Base-by-base conservation (phyloP, 2,888 invertebrate genomes). In the Selenia dentaria region DNA sequence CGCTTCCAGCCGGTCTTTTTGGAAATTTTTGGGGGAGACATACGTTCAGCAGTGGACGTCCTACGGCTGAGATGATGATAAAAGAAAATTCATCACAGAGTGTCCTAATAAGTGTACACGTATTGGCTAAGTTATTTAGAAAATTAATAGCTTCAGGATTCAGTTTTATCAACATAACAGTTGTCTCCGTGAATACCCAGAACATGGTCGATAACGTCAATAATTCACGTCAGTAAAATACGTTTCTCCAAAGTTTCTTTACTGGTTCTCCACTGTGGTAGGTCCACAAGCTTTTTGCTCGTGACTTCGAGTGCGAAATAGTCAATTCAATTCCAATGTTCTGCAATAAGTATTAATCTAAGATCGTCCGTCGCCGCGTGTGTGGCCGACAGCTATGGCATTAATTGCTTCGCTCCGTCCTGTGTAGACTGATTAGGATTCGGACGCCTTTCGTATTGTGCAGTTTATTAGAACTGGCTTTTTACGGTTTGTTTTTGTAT, bases 271-370 rank as follows among this genome's bases (percentile, higher is more conserved):
- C 10, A 3, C 34, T 28, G 8, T 28, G 22, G 1, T 6, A 2
- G 14, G 9, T n/a, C 4, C 20, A 26, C 32, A 44, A 14, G 31
- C 24, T 54, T 57, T 57, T 57, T 57, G 57, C 49, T 34, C 28
- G 40, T 34, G 43, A 42, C 37, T 47, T 34, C 63, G 64, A 65
- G 69, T 62, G 69, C 59, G 60, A 70, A 76, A 67, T 67, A 54
- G 67, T 64, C 81, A 70, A 82, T 83, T 83, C 81, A 83, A 83
- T 83, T 79, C 79, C 74, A 79, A 82, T 80, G 54, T 56, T 36
- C 24, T 32, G 56, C 56, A 47, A 45, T 57, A 51, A 57, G 44
- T 52, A 57, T 73, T 74, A 69, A 66, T 63, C 47, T 37, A 36
- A 49, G 51, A 24, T 33, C 32, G 25, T 38, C 37, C 11, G 40